phyloP scores from a whole-genome alignment of 1,140 invertebrate species.

The Neocloeon triangulifer region DNA sequence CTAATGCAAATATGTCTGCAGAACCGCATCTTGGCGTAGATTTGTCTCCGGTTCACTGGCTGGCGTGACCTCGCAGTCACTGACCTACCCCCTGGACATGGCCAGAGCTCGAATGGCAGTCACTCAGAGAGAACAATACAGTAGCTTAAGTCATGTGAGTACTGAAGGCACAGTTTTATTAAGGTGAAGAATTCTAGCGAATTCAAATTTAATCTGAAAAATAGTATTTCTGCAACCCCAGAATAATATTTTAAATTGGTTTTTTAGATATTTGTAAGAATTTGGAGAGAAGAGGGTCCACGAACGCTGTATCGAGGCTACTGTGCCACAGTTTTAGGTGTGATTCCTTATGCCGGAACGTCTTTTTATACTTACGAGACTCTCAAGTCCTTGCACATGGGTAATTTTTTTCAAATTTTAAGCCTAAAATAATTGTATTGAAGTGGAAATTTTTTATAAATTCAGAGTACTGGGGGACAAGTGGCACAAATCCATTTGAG shows the following conservation, averaged over 20 bases:
- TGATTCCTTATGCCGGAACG: conserved; percentile 90
- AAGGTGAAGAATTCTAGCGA: neutral
- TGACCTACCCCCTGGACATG: conserved; percentile 92
- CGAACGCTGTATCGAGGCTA: conserved; percentile 68
- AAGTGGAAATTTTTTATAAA: neutral
- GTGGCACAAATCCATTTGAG: conserved; percentile 25
- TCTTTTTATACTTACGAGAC: conserved; percentile 97
- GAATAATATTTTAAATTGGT: conserved; percentile 4
- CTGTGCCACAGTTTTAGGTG: conserved; percentile 73
- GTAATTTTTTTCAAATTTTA: too few relatives aligned
- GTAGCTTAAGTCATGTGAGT: conserved; percentile 24
- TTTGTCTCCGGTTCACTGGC: conserved; percentile 85
- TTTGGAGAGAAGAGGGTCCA: conserved; percentile 58
- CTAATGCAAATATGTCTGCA: conserved; percentile 6
- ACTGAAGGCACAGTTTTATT: neutral
- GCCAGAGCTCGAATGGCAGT: conserved; percentile 96
- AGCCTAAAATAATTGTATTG: neutral
- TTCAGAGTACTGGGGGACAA: conserved; percentile 2
- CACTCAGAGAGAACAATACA: conserved; percentile 50
- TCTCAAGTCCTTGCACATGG: conserved; percentile 57
- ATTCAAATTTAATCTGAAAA: neutral
- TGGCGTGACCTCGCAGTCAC: conserved; percentile 73
- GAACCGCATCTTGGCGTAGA: conserved; percentile 14
- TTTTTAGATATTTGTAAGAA: conserved; percentile 57
- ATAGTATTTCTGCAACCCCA: neutral